Evolutionary conservation across 2,113 vertebrate genomes (phyloP), one percentile per base, ranked within the genome.

Genomic region (Ploceus nigricollis): DNA sequence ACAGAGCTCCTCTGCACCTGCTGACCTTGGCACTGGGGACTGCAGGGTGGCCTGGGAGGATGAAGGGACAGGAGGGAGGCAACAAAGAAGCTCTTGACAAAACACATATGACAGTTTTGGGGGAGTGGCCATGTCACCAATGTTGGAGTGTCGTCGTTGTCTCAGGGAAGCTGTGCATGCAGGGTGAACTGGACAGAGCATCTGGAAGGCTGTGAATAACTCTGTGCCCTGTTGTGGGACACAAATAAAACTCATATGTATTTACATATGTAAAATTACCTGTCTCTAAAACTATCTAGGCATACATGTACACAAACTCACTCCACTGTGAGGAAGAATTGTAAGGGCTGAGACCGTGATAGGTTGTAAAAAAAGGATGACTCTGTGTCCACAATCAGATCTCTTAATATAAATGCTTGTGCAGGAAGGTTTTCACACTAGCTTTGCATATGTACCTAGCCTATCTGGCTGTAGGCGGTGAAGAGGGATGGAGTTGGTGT

Each of bases 71-170:
- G 48, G 21, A 90, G 28, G 12, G 37, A 82, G 39, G 33, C 21
- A 54, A 56, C 30, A 42, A 91, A 42, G 65, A 69, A 68, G 37
- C 18, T n/a, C 33, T 44, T 39, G 69, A 40, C 6, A 33, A 51
- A 82, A 68, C 3, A 8, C 0, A 0, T 47, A 3, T 1, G 8
- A 7, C 13, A 7, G 0, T 58, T 76, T 53, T 10, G 42, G n/a
- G 13, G 27, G 86, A 73, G n/a, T 13, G 24, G 11, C 54, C 1
- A 1, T 58, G 44, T 31, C 53, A 1, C 24, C 37, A 11, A 0
- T 33, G 25, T 7, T 70, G n/a, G 24, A 28, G 10, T 77, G 53
- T 57, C 6, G 1, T 31, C 42, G 35, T 70, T 35, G 21, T 45
- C 47, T 50, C 54, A 23, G 1, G 1, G 47, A 42, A 54, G 56